Evolutionary conservation across 2,888 invertebrate genomes (phyloP).

Genomic region (Hydriomena furcata): DNA sequence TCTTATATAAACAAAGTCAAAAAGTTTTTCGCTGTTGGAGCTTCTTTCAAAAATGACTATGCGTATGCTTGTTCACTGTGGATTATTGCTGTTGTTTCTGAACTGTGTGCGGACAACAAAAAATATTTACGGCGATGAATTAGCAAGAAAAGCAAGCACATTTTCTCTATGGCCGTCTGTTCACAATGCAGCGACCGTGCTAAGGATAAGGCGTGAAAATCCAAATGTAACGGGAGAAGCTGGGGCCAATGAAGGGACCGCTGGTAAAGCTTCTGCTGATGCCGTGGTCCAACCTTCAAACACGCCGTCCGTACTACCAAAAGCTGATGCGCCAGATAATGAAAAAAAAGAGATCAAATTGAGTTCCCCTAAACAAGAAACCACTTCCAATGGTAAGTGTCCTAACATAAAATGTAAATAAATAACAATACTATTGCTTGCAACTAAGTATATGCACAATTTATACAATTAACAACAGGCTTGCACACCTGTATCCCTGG

Average conservation of each 20-base stretch:
- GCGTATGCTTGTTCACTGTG: slow-evolving; percentile 55
- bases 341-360: not conserved
- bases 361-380: slow-evolving; percentile 1
- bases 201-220: slow-evolving; percentile 47
- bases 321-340: not conserved
- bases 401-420: not conserved
- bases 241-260: slow-evolving; percentile 45
- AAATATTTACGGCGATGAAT: slow-evolving; percentile 32
- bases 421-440: no score
- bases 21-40: not conserved
- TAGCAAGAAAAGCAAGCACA: slow-evolving; percentile 44
- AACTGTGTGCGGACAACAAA: slow-evolving; percentile 52
- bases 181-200: slow-evolving; percentile 52
- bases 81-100: slow-evolving; percentile 53
- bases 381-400: slow-evolving; percentile 7
- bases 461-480: no score
- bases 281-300: not conserved
- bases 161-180: slow-evolving; percentile 64
- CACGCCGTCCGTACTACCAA: not conserved
- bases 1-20: no score
- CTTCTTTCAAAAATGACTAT: not conserved
- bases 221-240: slow-evolving; percentile 15
- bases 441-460: no score
- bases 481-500: no score
- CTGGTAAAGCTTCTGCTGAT: slow-evolving; percentile 10